These are phyloP conservation scores for Ommatoiulus sabulosus DNA, from an alignment of 2,888 invertebrate species.

Conservation along the genomic window DNA sequence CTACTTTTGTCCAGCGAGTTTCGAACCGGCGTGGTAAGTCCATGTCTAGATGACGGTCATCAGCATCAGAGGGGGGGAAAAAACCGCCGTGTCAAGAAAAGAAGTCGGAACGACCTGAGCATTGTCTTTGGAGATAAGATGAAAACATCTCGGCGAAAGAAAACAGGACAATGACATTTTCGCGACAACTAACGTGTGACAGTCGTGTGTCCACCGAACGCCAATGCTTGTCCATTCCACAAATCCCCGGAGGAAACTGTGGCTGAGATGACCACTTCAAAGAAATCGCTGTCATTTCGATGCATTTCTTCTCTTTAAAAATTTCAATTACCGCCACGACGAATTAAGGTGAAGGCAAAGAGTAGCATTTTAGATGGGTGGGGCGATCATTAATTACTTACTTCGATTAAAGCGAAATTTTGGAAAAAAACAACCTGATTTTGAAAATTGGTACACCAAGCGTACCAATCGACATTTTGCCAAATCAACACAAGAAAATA, in stretches of 20 bases:
- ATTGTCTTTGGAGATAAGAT: conserved; percentile 43
- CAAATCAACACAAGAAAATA: too few species aligned
- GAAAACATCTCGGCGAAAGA: conserved; percentile 25
- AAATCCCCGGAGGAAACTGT: background rate
- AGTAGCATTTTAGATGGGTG: background rate
- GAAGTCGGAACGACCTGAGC: conserved; percentile 31
- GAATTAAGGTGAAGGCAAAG: background rate
- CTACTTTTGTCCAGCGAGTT: conserved; percentile 1
- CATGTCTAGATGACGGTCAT: conserved; percentile 28
- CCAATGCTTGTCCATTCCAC: conserved; percentile 15
- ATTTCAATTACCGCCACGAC: background rate
- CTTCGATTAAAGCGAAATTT: background rate
- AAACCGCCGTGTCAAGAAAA: background rate
- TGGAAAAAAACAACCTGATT: background rate
- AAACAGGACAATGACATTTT: conserved; percentile 47
- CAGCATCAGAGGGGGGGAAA: background rate
- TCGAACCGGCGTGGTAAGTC: background rate
- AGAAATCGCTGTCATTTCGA: background rate
- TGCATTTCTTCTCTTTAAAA: background rate
- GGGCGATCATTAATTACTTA: background rate
- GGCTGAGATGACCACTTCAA: conserved; percentile 32
- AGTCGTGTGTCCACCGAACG: background rate
- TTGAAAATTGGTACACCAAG: background rate
- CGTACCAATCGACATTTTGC: too few species aligned
- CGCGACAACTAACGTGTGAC: conserved; percentile 25